Percentiles rank a stretch among this genome's conserved stretches.
Conservation (phyloP, 1,140 invertebrate species). For the Acromyrmex charruanus region DNA sequence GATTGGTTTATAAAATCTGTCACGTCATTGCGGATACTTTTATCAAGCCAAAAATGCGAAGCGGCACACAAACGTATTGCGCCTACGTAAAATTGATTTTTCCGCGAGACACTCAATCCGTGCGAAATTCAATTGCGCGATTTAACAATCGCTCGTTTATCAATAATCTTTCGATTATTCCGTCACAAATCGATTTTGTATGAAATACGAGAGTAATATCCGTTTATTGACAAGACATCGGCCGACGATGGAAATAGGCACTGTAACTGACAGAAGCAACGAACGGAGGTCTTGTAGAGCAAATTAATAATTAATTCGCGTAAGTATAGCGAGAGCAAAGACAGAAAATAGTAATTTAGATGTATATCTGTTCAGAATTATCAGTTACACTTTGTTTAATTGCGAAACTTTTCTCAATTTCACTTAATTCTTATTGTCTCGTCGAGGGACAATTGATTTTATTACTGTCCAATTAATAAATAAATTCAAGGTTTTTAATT, state of each 20-base stretch:
- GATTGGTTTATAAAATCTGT: slow-evolving; percentile 36
- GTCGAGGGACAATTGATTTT: slow-evolving; percentile 5
- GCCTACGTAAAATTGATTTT: slow-evolving; percentile 10
- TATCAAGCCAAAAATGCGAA: background rate
- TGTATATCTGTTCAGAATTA: background rate
- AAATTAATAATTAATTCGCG: slow-evolving; percentile 48
- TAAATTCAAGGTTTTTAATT: slow-evolving; percentile 30
- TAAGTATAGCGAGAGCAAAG: background rate
- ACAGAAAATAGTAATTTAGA: slow-evolving; percentile 14
- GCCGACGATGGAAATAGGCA: slow-evolving; percentile 34
- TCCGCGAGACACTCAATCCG: background rate
- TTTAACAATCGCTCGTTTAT: background rate
- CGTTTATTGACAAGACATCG: slow-evolving; percentile 40
- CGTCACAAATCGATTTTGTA: slow-evolving; percentile 28
- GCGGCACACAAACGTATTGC: background rate
- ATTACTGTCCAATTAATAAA: slow-evolving; percentile 17
- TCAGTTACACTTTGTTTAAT: background rate
- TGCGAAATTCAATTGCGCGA: background rate
- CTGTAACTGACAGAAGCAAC: background rate
- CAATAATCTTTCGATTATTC: background rate
- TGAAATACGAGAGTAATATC: slow-evolving; percentile 25
- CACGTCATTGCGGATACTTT: background rate
- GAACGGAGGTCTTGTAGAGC: background rate
- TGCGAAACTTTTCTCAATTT: slow-evolving; percentile 1
- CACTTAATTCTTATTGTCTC: background rate